These are phyloP conservation scores for Agraylea sexmaculata DNA, from an alignment of 1,140 invertebrate species.

Conservation along the genomic window DNA sequence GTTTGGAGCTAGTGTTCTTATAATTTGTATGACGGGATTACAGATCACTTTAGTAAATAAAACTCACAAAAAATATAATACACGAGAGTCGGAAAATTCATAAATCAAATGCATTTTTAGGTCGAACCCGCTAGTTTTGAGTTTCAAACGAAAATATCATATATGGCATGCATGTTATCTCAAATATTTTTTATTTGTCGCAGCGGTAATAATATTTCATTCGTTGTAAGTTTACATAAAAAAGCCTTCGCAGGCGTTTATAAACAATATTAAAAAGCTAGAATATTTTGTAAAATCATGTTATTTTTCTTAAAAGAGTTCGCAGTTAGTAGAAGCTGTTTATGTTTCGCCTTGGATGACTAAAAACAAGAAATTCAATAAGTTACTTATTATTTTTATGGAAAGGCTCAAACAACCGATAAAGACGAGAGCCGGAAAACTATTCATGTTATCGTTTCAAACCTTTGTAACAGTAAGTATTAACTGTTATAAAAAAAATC, in stretches of 20 bases:
- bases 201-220: slow-evolving; percentile 24
- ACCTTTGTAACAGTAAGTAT: slow-evolving; percentile 23
- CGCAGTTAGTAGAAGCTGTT: slow-evolving; percentile 18
- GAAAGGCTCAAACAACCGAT: slow-evolving; percentile 22
- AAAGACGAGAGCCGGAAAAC: slow-evolving; percentile 21
- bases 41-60: too few species aligned
- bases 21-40: too few species aligned
- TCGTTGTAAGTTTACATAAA: slow-evolving; percentile 18
- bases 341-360: slow-evolving; percentile 22
- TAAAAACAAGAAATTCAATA: slow-evolving; percentile 14
- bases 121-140: slow-evolving; percentile 18
- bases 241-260: too few species aligned
- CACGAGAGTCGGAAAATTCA: too few species aligned
- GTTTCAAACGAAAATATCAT: slow-evolving; percentile 18
- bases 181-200: slow-evolving; percentile 28
- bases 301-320: slow-evolving; percentile 15
- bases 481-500: slow-evolving; percentile 1
- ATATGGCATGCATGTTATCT: slow-evolving; percentile 23
- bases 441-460: slow-evolving; percentile 21
- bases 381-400: slow-evolving; percentile 22
- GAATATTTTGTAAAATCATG: too few species aligned
- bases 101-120: too few species aligned
- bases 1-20: too few species aligned
- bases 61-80: too few species aligned
- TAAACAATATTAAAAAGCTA: too few species aligned